Conservation (phyloP, 2,888 invertebrate genomes). For the Eumerus sabulonum region DNA sequence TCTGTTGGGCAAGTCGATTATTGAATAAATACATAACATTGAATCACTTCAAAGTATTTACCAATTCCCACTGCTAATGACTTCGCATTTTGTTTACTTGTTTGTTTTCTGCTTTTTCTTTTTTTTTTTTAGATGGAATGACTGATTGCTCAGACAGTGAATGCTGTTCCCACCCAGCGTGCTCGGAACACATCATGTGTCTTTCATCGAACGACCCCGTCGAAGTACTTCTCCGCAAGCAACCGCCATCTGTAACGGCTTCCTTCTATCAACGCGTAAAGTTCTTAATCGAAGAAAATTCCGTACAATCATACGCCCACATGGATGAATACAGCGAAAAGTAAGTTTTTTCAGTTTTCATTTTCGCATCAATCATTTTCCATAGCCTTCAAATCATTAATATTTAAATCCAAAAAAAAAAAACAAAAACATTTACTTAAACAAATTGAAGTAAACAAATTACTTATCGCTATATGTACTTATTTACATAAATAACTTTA, state of each 20-base stretch:
- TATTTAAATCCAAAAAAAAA: slow-evolving; percentile 36
- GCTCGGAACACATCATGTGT: slow-evolving; percentile 95
- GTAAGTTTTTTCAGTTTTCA: slow-evolving; percentile 83
- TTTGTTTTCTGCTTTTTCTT: too few species aligned
- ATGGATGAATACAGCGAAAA: slow-evolving; percentile 99
- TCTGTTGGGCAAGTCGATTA: too few species aligned
- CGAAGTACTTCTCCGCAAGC: slow-evolving; percentile 96
- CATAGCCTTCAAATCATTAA: slow-evolving; percentile 7
- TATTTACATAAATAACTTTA: slow-evolving; percentile 18
- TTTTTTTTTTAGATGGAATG: slow-evolving; percentile 90
- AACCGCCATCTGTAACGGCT: slow-evolving; percentile 97
- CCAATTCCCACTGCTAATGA: too few species aligned
- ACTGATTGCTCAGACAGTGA: slow-evolving; percentile 99
- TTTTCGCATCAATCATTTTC: slow-evolving; percentile 28
- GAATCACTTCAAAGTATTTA: too few species aligned
- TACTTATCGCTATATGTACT: slow-evolving; percentile 1
- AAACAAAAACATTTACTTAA: slow-evolving; percentile 12
- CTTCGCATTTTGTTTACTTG: not conserved
- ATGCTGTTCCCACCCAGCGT: slow-evolving; percentile 94
- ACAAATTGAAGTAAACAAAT: not conserved
- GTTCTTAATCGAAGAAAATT: slow-evolving; percentile 98
- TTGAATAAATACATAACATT: too few species aligned
- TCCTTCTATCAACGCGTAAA: slow-evolving; percentile 98
- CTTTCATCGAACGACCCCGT: slow-evolving; percentile 97
- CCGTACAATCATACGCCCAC: slow-evolving; percentile 98